Base-by-base conservation (phyloP, 2,797 vertebrate species). In the Octomys mimax region DNA sequence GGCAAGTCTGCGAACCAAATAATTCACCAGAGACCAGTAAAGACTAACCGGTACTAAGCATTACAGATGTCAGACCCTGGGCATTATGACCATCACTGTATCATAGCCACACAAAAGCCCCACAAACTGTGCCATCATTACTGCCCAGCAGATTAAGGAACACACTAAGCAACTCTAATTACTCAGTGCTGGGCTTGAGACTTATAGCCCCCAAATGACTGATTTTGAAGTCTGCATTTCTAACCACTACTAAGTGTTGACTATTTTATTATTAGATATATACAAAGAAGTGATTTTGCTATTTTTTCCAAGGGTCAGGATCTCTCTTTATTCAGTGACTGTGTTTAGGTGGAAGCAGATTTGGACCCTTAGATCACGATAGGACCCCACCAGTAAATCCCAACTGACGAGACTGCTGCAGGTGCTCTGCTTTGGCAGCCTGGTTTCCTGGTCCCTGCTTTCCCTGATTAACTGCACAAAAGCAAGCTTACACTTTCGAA, bases 1-100 rank as follows among this genome's bases (percentile, higher is more conserved):
- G 57, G 89, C 31, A 91, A 95, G 16, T 62, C 28, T 68, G 95
- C 9, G 36, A 95, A 81, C 36, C n/a, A 95, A 94, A 92, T 54
- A 84, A 93, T 70, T 52, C 21, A 87, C 91, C 24, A 83, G 0
- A 94, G 57, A 91, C 59, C 85, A 92, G 81, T 31, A 86, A 46
- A 9, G n/a, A 1, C 31, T 42, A 90, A 68, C 28, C 86, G 57
- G 33, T 57, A 46, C 0, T 73, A 33, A 96, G 81, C 84, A 39
- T n/a, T 87, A 61, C n/a, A 14, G 78, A 61, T 57, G 3, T 33
- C 6, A 57, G 54, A 52, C 28, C 31, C 4, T 81, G 16, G 42
- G 33, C 46, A 59, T 80, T 79, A 78, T 70, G 79, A 1, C 82
- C 10, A 88, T 21, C 5, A 39, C 42, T 39, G 31, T n/a, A 66